These are phyloP conservation scores for Pangasianodon gigas DNA, from an alignment of 2,113 vertebrate genomes.

Conservation along the genomic window DNA sequence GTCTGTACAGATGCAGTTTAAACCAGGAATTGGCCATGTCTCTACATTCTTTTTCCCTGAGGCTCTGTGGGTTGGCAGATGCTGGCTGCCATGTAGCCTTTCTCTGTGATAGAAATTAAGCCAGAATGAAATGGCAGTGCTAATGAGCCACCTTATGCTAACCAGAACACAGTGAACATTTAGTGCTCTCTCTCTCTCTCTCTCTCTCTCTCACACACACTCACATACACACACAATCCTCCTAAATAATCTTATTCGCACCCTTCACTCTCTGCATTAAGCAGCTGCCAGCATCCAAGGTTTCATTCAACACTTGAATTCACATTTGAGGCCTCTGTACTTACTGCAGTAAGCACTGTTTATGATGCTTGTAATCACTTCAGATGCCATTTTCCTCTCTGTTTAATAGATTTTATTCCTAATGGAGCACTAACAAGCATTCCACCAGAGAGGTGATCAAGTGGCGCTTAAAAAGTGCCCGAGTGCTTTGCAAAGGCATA, in stretches of 20 bases:
- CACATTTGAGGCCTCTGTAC: neutral
- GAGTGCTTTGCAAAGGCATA: neutral
- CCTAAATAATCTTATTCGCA: constrained; percentile 26
- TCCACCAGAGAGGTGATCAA: neutral
- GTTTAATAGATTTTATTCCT: constrained; percentile 37
- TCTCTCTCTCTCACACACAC: too few species aligned
- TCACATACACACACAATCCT: neutral
- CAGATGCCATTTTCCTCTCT: constrained; percentile 26
- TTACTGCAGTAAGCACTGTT: neutral
- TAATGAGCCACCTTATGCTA: constrained; percentile 46
- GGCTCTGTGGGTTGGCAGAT: constrained; percentile 31
- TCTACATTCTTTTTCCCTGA: constrained; percentile 15
- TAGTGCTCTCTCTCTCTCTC: neutral
- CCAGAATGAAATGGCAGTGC: constrained; percentile 40
- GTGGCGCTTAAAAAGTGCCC: neutral
- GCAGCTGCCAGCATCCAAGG: constrained; percentile 20
- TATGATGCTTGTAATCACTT: constrained; percentile 18
- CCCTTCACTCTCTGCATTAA: neutral
- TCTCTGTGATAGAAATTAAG: constrained; percentile 18
- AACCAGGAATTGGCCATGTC: neutral
- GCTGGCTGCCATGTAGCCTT: constrained; percentile 3
- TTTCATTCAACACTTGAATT: constrained; percentile 30
- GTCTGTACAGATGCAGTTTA: neutral
- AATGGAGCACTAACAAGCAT: constrained; percentile 18
- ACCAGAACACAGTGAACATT: constrained; percentile 31